These are phyloP conservation scores for Neoascia interrupta DNA, from an alignment of 2,888 invertebrate species.

Conservation along the genomic window DNA sequence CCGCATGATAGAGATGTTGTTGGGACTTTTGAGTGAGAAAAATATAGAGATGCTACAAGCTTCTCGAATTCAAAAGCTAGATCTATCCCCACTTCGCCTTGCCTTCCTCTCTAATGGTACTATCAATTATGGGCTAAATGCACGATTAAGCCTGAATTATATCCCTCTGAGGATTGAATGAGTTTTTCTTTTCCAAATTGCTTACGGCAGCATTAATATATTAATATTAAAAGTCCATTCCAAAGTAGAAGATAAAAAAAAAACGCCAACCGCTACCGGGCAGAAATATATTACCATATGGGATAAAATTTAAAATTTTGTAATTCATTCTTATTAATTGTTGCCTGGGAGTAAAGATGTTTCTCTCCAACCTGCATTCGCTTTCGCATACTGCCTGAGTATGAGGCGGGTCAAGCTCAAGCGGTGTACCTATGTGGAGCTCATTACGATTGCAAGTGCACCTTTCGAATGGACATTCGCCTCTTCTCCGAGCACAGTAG, in stretches of 20 bases:
- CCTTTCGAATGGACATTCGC: conserved; percentile 4
- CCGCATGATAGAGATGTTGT: conserved; percentile 13
- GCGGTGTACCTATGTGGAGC: conserved; percentile 2
- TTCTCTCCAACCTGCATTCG: too few relatives aligned
- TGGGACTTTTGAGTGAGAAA: too few relatives aligned
- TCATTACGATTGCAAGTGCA: conserved; percentile 29
- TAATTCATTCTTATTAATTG: conserved; percentile 61
- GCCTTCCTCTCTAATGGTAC: conserved; percentile 13
- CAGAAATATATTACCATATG: conserved; percentile 39
- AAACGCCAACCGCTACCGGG: neutral
- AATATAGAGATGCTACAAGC: too few relatives aligned
- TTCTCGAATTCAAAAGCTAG: too few relatives aligned
- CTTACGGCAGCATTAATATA: conserved; percentile 39
- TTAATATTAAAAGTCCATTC: conserved; percentile 42
- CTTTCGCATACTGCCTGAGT: too few relatives aligned
- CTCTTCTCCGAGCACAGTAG: conserved; percentile 4
- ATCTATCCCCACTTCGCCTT: too few relatives aligned
- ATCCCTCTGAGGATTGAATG: conserved; percentile 18
- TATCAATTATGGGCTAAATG: conserved; percentile 42
- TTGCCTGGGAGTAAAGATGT: too few relatives aligned
- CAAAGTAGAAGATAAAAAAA: conserved; percentile 17
- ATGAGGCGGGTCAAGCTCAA: conserved; percentile 16
- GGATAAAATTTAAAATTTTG: conserved; percentile 45
- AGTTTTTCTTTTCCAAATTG: neutral
- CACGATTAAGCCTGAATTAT: conserved; percentile 36